Percentiles rank a stretch among this genome's conserved stretches.
Evolutionary conservation across 2,888 invertebrate species (phyloP).

Genomic region (Melinaea marsaeus): DNA sequence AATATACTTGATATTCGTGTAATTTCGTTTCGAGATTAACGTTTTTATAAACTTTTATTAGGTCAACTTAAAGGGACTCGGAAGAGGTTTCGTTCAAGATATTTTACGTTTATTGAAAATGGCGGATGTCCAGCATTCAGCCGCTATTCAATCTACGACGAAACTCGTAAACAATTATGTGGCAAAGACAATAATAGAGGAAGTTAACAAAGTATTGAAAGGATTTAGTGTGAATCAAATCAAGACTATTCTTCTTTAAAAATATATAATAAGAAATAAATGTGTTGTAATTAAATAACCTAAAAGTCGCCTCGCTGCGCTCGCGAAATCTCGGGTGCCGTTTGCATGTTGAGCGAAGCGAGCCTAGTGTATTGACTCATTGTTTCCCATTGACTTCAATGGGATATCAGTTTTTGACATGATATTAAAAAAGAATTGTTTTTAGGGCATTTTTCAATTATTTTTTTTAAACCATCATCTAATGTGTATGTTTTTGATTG

Average conservation of each 20-base stretch:
- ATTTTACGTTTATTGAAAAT: constrained; percentile 5
- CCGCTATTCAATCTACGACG: neutral
- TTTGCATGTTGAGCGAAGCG: too few species aligned
- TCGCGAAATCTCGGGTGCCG: too few species aligned
- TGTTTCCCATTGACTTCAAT: too few species aligned
- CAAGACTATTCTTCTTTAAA: constrained; percentile 15
- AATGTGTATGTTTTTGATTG: too few species aligned
- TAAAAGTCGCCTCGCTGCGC: too few species aligned
- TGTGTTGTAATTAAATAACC: neutral
- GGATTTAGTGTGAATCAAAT: constrained; percentile 16
- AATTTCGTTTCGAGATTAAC: neutral
- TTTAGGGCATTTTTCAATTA: too few species aligned
- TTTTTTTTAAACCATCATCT: too few species aligned
- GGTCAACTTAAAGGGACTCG: constrained; percentile 8
- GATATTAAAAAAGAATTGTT: too few species aligned
- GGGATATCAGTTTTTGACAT: too few species aligned
- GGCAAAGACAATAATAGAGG: constrained; percentile 10
- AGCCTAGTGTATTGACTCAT: too few species aligned
- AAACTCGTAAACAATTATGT: constrained; percentile 8
- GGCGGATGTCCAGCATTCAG: neutral
- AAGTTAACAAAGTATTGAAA: constrained; percentile 16
- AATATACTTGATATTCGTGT: too few species aligned
- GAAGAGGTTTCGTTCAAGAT: constrained; percentile 8
- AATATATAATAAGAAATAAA: neutral
- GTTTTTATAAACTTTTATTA: neutral